Conservation (phyloP, 2,113 vertebrate species). For the Lipotes vexillifer region DNA sequence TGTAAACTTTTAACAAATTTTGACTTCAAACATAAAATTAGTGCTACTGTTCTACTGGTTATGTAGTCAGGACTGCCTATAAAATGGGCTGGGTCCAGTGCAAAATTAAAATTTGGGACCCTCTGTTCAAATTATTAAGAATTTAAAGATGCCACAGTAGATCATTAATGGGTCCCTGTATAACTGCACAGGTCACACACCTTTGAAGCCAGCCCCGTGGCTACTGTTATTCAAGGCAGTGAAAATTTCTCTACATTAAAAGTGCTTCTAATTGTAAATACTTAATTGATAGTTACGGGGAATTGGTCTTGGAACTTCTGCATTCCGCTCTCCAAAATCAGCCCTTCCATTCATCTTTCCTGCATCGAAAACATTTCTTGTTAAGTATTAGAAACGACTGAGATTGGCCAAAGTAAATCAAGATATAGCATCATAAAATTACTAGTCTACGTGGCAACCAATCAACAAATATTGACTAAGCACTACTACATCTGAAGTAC, state of each 20-base stretch:
- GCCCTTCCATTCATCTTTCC: constrained; percentile 72
- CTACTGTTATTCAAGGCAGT: background rate
- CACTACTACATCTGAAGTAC: background rate
- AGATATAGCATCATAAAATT: background rate
- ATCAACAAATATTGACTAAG: constrained; percentile 33
- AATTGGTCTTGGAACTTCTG: constrained; percentile 72
- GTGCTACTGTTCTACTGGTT: background rate
- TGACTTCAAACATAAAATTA: constrained; percentile 26
- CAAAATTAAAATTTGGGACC: background rate
- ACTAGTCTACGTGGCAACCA: background rate
- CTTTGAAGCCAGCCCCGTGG: background rate
- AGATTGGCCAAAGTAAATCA: background rate
- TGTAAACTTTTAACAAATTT: background rate
- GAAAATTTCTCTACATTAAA: background rate
- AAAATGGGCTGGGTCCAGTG: background rate
- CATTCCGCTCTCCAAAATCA: constrained; percentile 67
- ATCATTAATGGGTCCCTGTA: background rate
- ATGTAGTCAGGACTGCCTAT: background rate
- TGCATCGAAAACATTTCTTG: constrained; percentile 55
- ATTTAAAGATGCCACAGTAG: background rate
- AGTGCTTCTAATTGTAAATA: constrained; percentile 49
- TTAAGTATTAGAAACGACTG: constrained; percentile 23
- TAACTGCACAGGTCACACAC: background rate
- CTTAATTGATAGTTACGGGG: constrained; percentile 67
- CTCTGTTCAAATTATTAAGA: background rate